phyloP scores from a whole-genome alignment of 2,113 vertebrate species.

The Ochotona princeps region DNA sequence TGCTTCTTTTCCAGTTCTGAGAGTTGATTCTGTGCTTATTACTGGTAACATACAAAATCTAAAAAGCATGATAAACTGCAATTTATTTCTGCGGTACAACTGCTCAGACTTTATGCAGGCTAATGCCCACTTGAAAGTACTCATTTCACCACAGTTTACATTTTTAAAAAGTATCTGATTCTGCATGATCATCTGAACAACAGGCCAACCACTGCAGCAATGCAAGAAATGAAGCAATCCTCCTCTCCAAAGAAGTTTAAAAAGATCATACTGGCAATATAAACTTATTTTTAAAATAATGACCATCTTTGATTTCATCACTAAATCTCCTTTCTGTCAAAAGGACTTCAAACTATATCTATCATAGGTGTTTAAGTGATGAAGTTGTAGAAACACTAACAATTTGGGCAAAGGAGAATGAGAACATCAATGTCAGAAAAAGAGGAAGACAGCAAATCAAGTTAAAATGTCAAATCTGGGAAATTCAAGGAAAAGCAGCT shows the following conservation, averaged over 20 bases:
- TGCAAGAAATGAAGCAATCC: neutral
- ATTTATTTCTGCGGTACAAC: neutral
- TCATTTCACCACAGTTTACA: neutral
- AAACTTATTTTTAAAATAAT: conserved; percentile 21
- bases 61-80: neutral
- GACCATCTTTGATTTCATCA: neutral
- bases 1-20: neutral
- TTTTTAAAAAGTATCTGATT: too few relatives aligned
- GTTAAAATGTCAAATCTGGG: conserved; percentile 60
- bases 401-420: neutral
- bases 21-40: neutral
- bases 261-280: neutral
- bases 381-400: conserved; percentile 1
- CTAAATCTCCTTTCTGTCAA: neutral
- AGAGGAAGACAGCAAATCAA: conserved; percentile 49
- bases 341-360: neutral
- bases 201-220: neutral
- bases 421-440: neutral
- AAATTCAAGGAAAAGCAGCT: conserved; percentile 63
- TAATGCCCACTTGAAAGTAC: neutral
- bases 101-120: neutral
- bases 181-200: neutral
- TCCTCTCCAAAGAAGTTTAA: neutral
- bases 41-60: neutral
- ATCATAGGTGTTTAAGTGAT: conserved; percentile 8